Conservation (phyloP, 2,113 vertebrate species). For the Perca schrenkii region DNA sequence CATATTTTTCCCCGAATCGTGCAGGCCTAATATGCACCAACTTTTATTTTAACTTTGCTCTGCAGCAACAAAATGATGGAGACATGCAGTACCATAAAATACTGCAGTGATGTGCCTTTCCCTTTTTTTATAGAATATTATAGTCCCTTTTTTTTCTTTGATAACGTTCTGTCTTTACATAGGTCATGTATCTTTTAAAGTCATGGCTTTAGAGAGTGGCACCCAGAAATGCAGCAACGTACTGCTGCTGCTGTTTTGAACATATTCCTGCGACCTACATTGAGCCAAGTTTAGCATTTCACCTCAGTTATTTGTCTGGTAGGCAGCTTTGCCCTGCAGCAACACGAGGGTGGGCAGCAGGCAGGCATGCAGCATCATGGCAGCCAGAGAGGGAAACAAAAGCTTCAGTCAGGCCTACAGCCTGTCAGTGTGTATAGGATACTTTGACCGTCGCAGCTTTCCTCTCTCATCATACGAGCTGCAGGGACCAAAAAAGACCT, state of each 20-base stretch:
- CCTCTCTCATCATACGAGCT: constrained; percentile 59
- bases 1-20: too few species aligned
- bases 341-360: constrained; percentile 29
- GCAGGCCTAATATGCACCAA: too few species aligned
- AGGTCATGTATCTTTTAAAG: too few species aligned
- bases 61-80: too few species aligned
- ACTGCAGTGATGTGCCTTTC: background rate
- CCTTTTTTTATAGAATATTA: background rate
- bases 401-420: constrained; percentile 73
- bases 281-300: constrained; percentile 22
- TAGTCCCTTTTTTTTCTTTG: background rate
- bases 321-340: constrained; percentile 25
- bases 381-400: constrained; percentile 68
- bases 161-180: background rate
- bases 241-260: background rate
- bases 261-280: constrained; percentile 33
- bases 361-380: constrained; percentile 41
- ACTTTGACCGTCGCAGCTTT: constrained; percentile 46
- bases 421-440: constrained; percentile 56
- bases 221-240: background rate
- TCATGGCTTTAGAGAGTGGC: background rate
- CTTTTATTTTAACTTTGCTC: background rate
- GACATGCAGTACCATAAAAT: background rate
- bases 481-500: constrained; percentile 55
- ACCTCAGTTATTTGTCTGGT: constrained; percentile 37